A percentile compares a stretch with the other conserved stretches of the same genome.
Conservation (phyloP, 2,888 invertebrate species). For the Nephrotoma guestfalica region DNA sequence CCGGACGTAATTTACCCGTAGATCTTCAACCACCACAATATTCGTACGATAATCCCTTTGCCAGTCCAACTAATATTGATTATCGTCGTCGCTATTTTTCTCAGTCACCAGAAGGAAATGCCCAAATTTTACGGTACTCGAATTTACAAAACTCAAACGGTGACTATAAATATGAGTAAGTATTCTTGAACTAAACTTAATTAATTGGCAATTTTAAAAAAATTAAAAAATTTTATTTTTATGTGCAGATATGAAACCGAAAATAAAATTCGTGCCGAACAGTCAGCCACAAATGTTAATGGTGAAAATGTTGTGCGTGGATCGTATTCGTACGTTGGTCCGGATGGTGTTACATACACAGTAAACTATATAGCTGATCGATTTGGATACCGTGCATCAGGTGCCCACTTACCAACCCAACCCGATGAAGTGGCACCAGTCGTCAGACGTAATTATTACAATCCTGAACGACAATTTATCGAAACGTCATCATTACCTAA, state of each 20-base stretch:
- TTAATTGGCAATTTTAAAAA: not conserved
- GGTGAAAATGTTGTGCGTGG: constrained; percentile 7
- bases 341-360: constrained; percentile 9
- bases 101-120: constrained; percentile 11
- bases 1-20: not conserved
- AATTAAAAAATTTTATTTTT: not conserved
- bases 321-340: constrained; percentile 11
- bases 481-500: not conserved
- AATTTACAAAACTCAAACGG: constrained; percentile 6
- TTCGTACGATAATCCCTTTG: not conserved
- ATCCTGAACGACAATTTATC: not conserved
- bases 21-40: not conserved
- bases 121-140: constrained; percentile 7
- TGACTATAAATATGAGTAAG: constrained; percentile 9
- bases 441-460: not conserved
- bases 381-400: constrained; percentile 9
- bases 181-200: not conserved
- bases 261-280: constrained; percentile 10
- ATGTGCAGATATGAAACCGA: constrained; percentile 11
- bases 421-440: constrained; percentile 3
- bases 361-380: constrained; percentile 9
- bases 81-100: not conserved
- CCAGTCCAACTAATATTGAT: not conserved
- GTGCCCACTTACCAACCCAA: constrained; percentile 9
- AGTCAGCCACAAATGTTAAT: constrained; percentile 5